Percentiles rank a stretch among this genome's conserved stretches.
Conservation (phyloP, 2,113 vertebrate genomes). For the Nerophis lumbriciformis region DNA sequence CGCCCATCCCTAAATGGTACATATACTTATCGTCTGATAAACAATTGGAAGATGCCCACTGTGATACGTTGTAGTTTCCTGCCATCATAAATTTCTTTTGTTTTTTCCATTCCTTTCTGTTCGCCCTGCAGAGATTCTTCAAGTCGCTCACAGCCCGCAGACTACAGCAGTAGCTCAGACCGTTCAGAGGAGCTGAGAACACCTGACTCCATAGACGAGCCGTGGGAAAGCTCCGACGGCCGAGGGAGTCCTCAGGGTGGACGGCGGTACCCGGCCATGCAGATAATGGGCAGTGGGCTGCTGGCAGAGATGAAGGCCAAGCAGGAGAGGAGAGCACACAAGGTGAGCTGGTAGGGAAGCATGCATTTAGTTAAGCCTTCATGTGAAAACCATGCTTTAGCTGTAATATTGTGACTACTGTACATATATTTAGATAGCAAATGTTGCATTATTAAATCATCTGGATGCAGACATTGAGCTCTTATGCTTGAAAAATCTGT, state of each 20-base stretch:
- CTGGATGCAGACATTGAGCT: background rate
- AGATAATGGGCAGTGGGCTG: slow-evolving; percentile 90
- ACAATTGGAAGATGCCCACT: too few relatives aligned
- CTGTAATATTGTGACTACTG: too few relatives aligned
- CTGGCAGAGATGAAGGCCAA: slow-evolving; percentile 98
- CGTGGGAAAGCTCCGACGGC: slow-evolving; percentile 72
- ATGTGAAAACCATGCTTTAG: too few relatives aligned
- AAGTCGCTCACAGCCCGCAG: slow-evolving; percentile 53
- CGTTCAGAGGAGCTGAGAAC: slow-evolving; percentile 82
- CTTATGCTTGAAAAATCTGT: background rate
- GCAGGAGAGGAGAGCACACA: slow-evolving; percentile 87
- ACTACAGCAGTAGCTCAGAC: slow-evolving; percentile 77
- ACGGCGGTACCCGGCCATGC: slow-evolving; percentile 79
- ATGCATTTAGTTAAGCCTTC: too few relatives aligned
- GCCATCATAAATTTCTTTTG: background rate
- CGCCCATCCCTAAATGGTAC: too few relatives aligned
- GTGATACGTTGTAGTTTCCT: too few relatives aligned
- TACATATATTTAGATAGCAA: too few relatives aligned
- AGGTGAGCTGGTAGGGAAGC: slow-evolving; percentile 66
- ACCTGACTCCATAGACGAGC: slow-evolving; percentile 82
- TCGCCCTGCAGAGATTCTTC: slow-evolving; percentile 45
- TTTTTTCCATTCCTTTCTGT: background rate
- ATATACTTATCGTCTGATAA: too few relatives aligned
- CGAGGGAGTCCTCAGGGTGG: slow-evolving; percentile 83
- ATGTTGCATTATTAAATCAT: background rate